Conservation (phyloP, 2,113 vertebrate genomes). For the Azemiops feae region DNA sequence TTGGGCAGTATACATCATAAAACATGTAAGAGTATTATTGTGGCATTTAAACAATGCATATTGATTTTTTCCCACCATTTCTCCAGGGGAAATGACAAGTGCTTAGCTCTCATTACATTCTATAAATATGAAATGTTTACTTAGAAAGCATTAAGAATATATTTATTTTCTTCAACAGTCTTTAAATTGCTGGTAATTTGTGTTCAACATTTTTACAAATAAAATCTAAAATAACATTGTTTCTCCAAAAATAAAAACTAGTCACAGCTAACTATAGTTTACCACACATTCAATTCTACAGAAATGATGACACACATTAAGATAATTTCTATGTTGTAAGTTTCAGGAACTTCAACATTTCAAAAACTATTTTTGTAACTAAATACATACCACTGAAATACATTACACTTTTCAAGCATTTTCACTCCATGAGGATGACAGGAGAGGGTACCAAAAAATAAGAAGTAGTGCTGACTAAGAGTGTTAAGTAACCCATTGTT, state of each 20-base stretch:
- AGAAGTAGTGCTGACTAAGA: conserved; percentile 97
- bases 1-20: neutral
- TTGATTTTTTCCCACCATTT: neutral
- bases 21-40: neutral
- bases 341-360: neutral
- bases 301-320: neutral
- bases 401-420: conserved; percentile 96
- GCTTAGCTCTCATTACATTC: neutral
- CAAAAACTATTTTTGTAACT: neutral
- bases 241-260: neutral
- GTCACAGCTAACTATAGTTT: neutral
- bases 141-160: neutral
- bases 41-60: neutral
- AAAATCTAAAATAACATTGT: neutral
- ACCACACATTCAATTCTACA: neutral
- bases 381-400: conserved; percentile 91
- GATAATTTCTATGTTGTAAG: neutral
- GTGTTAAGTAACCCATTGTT: conserved; percentile 93
- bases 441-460: conserved; percentile 95
- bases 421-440: conserved; percentile 93
- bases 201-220: neutral
- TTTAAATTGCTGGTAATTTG: neutral
- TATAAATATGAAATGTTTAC: neutral
- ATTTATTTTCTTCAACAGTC: neutral
- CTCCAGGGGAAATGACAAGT: neutral